These are phyloP conservation scores for Hippopotamus amphibius DNA, from an alignment of 2,113 vertebrate species.

Conservation along the genomic window DNA sequence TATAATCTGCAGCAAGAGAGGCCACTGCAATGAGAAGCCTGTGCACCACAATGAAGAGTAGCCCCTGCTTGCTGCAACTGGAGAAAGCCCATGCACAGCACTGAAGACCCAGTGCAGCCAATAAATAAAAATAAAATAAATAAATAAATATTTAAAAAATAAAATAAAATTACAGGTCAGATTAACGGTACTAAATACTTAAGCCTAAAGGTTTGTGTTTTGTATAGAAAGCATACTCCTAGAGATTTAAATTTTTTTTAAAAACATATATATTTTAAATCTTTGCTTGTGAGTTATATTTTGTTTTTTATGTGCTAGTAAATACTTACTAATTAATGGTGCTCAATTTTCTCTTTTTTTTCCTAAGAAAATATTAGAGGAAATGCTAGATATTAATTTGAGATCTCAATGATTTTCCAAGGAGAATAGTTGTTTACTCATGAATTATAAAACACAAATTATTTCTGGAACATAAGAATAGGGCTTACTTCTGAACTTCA, in stretches of 20 bases:
- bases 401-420: conserved; percentile 6
- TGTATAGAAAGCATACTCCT: neutral
- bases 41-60: too few relatives aligned
- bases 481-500: conserved; percentile 63
- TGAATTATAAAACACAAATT: conserved; percentile 65
- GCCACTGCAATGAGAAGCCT: too few relatives aligned
- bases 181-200: neutral
- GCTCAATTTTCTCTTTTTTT: neutral
- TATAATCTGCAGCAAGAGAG: too few relatives aligned
- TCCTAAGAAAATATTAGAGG: neutral
- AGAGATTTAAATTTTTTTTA: neutral
- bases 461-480: conserved; percentile 61
- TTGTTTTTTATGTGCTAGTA: neutral
- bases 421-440: conserved; percentile 64
- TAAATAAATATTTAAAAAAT: too few relatives aligned
- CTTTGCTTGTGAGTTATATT: neutral
- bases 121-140: too few relatives aligned
- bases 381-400: conserved; percentile 40
- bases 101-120: too few relatives aligned
- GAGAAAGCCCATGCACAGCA: too few relatives aligned
- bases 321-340: neutral
- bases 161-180: neutral
- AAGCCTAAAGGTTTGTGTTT: neutral
- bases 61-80: too few relatives aligned
- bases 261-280: neutral